A percentile compares a stretch with the other conserved stretches of the same genome.
Conservation (phyloP, 2,888 invertebrate species). For the Ennomos erosarius region DNA sequence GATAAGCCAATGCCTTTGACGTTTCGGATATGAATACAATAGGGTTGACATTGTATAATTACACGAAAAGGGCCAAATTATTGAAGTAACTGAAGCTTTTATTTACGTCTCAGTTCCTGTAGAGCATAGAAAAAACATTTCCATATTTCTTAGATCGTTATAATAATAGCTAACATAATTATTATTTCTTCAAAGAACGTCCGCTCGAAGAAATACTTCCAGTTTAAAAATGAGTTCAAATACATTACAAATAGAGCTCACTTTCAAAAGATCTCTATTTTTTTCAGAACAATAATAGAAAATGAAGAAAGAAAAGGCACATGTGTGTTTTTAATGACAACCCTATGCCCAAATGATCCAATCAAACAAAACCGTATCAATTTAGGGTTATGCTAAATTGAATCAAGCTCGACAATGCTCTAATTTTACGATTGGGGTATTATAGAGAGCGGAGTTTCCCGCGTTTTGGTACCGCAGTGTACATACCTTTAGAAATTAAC, state of each 20-base stretch:
- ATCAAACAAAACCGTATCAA: slow-evolving; percentile 36
- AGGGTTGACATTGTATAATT: background rate
- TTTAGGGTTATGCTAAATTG: slow-evolving; percentile 43
- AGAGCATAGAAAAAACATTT: too few species aligned
- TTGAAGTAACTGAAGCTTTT: too few species aligned
- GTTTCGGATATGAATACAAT: background rate
- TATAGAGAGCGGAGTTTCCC: slow-evolving; percentile 1
- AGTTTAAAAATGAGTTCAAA: too few species aligned
- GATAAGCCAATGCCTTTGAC: background rate
- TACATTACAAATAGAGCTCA: too few species aligned
- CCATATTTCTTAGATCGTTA: too few species aligned
- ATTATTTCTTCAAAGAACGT: too few species aligned
- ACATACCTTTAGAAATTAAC: too few species aligned
- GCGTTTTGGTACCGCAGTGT: slow-evolving; percentile 27
- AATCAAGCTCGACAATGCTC: slow-evolving; percentile 48
- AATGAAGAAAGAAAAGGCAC: slow-evolving; percentile 8
- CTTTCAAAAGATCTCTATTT: too few species aligned
- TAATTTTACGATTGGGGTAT: slow-evolving; percentile 41
- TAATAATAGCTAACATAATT: too few species aligned
- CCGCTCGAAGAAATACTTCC: too few species aligned
- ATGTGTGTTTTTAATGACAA: slow-evolving; percentile 13
- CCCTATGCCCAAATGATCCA: slow-evolving; percentile 27
- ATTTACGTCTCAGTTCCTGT: too few species aligned
- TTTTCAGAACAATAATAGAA: background rate
- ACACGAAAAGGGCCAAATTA: too few species aligned